A percentile compares a stretch with the other conserved stretches of the same genome.
Conservation (phyloP, 2,888 invertebrate genomes). For the Clostera curtula region DNA sequence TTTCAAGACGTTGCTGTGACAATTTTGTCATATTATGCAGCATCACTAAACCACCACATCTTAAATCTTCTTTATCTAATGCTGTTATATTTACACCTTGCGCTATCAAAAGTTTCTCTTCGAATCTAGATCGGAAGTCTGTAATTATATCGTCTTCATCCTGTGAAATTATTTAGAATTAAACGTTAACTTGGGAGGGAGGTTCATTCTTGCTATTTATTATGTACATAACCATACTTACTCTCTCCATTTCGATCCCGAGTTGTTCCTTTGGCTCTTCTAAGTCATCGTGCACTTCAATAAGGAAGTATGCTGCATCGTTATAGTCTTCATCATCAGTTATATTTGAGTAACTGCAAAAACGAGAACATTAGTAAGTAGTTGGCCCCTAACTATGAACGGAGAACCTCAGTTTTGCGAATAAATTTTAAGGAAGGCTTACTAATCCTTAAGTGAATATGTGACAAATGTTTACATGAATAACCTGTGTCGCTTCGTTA, state of each 20-base stretch:
- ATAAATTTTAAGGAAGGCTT: constrained; percentile 27
- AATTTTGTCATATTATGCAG: constrained; percentile 78
- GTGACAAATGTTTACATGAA: constrained; percentile 21
- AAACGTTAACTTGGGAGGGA: no score
- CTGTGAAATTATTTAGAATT: no score
- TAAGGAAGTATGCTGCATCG: constrained; percentile 75
- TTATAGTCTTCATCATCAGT: constrained; percentile 61
- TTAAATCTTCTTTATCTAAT: constrained; percentile 81
- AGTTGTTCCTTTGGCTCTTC: constrained; percentile 84
- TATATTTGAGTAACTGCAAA: constrained; percentile 44
- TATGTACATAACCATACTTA: constrained; percentile 35
- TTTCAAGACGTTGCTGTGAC: constrained; percentile 72
- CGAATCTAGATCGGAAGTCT: constrained; percentile 82
- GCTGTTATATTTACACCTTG: constrained; percentile 84
- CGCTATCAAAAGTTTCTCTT: constrained; percentile 75
- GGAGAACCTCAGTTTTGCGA: constrained; percentile 1
- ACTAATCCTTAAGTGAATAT: constrained; percentile 21
- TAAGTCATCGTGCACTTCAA: constrained; percentile 84
- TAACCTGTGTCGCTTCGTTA: constrained; percentile 22
- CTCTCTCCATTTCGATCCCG: constrained; percentile 83
- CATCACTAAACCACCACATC: constrained; percentile 83
- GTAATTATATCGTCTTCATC: constrained; percentile 84
- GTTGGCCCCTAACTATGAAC: background rate
- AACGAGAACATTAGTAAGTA: constrained; percentile 4
- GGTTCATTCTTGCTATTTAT: no score